Percentiles rank a stretch among this genome's conserved stretches.
Conservation (phyloP, 1,140 invertebrate species). For the Musca vetustissima region DNA sequence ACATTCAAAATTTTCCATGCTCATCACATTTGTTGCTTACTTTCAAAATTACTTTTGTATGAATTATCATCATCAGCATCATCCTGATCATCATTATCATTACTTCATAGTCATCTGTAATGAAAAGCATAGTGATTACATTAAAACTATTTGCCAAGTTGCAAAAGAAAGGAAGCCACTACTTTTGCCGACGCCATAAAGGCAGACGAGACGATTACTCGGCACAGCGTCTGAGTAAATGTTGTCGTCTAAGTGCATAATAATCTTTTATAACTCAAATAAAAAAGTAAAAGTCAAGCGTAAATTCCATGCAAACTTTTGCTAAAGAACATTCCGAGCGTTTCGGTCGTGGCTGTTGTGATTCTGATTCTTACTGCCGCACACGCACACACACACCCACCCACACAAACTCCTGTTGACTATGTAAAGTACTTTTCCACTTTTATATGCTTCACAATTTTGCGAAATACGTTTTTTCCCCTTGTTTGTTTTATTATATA, state of each 20-base stretch:
- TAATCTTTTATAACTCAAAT: conserved; percentile 22
- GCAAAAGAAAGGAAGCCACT: background rate
- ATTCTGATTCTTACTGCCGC: too few species aligned
- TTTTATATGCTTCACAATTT: conserved; percentile 2
- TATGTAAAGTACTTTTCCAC: conserved; percentile 1
- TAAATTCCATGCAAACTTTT: conserved; percentile 17
- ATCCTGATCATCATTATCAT: too few species aligned
- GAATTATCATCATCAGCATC: too few species aligned
- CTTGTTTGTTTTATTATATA: too few species aligned
- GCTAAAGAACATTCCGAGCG: background rate
- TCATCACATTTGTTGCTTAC: too few species aligned
- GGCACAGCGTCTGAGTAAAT: background rate
- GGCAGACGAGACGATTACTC: background rate
- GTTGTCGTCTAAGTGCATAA: conserved; percentile 14
- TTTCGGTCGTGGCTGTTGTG: background rate
- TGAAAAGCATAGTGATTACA: conserved; percentile 12
- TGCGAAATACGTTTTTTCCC: background rate
- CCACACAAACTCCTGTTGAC: background rate
- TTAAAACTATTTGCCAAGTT: conserved; percentile 14
- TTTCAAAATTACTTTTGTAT: too few species aligned
- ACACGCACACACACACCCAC: too few species aligned
- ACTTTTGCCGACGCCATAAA: too few species aligned
- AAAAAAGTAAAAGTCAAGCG: conserved; percentile 22
- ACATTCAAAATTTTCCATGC: too few species aligned
- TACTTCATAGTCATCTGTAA: background rate